Base-by-base conservation (phyloP, 2,113 vertebrate species). In the Peromyscus maniculatus region DNA sequence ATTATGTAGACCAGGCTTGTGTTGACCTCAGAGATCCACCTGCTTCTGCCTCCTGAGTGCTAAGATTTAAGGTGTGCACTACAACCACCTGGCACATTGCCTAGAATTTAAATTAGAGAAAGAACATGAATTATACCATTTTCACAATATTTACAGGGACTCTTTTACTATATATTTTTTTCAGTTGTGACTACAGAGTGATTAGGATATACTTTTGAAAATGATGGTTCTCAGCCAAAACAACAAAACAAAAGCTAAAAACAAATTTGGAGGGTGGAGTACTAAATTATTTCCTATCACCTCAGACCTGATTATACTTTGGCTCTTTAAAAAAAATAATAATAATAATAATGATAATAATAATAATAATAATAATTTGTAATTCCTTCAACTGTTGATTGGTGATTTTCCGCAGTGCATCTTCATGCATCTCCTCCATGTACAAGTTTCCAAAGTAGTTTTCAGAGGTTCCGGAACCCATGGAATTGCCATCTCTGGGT, bases 21-120 rank as follows among this genome's bases (percentile, higher is more conserved):
- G 17, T 72, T 24, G 17, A 21, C 21, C 17, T n/a, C 71, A 72
- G 36, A 39, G 36, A 72, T 21, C n/a, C 71, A 39, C 71, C 36
- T 72, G 71, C n/a, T 16, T 72, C 71, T 72, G 36, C 36, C 71
- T 72, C 3, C 71, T 39, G 71, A 72, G 71, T 9, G 36, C 36
- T n/a, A 8, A 36, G 71, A 39, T 21, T 72, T 39, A 39, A 72
- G 36, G 36, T 22, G 8, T 39, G 89, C 8, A 72, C 36, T 19
- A 72, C 7, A 17, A 39, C 36, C 19, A 21, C 69, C 36, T 17
- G 36, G 36, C 36, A 72, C 36, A n/a, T 21, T 39, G n/a, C 36
- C 71, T 69, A 74, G 72, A 43, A n/a, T 91, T 96, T 91, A 93
- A 96, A 83, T 93, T 43, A 94, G 74, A 77, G 52, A 26, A 95